phyloP scores from a whole-genome alignment of 2,113 vertebrate species.

The Colistium nudipinnis region DNA sequence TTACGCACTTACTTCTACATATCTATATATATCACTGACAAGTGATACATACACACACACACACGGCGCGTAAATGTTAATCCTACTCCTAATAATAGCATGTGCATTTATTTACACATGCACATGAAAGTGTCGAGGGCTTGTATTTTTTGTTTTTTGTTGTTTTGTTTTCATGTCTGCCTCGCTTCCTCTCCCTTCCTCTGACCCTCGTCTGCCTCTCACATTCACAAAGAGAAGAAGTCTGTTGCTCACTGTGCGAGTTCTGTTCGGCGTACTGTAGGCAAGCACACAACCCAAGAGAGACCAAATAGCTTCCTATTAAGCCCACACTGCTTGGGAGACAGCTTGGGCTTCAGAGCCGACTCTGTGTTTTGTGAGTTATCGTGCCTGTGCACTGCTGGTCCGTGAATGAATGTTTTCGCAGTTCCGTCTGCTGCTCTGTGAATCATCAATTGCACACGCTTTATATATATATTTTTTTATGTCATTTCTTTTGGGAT shows the following conservation, averaged over 20 bases:
- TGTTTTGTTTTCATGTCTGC: constrained; percentile 44
- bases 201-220: constrained; percentile 33
- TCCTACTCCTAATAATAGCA: no score
- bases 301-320: constrained; percentile 55
- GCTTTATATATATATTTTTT: not conserved
- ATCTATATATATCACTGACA: no score
- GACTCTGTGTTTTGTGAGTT: not conserved
- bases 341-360: constrained; percentile 23
- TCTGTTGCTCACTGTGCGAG: constrained; percentile 30
- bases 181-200: constrained; percentile 7
- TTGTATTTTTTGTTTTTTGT: constrained; percentile 13
- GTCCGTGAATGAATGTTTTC: not conserved
- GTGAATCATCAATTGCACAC: not conserved
- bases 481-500: not conserved
- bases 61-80: no score
- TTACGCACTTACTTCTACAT: not conserved
- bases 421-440: not conserved
- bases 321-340: constrained; percentile 52
- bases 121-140: not conserved
- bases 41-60: no score
- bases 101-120: no score
- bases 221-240: constrained; percentile 41
- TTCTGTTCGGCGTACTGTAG: constrained; percentile 33
- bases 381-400: not conserved
- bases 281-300: constrained; percentile 37